Base-by-base conservation (phyloP, 1,140 invertebrate genomes). In the Nebria ingens region DNA sequence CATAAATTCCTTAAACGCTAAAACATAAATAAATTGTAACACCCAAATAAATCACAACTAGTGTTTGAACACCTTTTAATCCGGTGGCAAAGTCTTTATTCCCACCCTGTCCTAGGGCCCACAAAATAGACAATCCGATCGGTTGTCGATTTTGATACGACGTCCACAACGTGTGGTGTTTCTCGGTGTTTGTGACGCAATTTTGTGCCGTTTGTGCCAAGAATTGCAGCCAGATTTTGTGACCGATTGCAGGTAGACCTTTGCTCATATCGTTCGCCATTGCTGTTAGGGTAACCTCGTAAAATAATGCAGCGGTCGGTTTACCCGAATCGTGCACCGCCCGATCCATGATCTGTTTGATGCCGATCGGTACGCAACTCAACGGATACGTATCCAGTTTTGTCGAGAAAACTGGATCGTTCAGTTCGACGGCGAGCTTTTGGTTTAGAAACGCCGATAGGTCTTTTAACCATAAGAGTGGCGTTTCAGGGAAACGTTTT, bases 1-100 rank as follows among this genome's bases (percentile, higher is more conserved):
- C 82, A 91, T 89, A 11, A 90, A 69, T 57, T 89, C 85, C 65
- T 88, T 79, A 86, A 89, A 91, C 2, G 87, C 82, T 85, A 65
- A 40, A 71, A 68, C 50, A 49, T 68, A 68, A 56, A 51, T 51
- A 34, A n/a, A 34, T n/a, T n/a, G n/a, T n/a, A n/a, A n/a, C n/a
- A n/a, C n/a, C n/a, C n/a, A n/a, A n/a, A n/a, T n/a, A n/a, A n/a
- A n/a, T n/a, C n/a, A n/a, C n/a, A n/a, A 34, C 25, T n/a, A 34
- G 25, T 34, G 6, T 34, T 34, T 38, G 38, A 54, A 54, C 56
- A 84, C 83, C 79, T 77, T 82, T 83, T n/a, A 91, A 72, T 40
- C 87, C 89, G 62, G 81, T 76, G 22, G 71, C 70, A 17, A 91
- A 75, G 64, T 87, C 77, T 56, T 75, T 80, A 45, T 75, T 71